These are phyloP conservation scores for Oreochromis aureus DNA, from an alignment of 2,113 vertebrate genomes.

Conservation along the genomic window DNA sequence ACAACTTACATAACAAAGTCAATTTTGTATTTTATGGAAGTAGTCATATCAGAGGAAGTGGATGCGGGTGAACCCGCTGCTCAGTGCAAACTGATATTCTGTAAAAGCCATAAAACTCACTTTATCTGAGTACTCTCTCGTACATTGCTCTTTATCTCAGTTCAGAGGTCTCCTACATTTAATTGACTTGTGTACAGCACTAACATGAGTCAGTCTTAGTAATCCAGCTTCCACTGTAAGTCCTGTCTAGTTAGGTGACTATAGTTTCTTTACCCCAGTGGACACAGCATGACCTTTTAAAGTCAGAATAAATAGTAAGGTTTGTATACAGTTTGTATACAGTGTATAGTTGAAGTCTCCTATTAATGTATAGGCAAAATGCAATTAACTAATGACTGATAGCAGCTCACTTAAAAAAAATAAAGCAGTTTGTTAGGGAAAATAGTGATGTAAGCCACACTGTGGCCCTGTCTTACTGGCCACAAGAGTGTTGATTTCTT, in stretches of 20 bases:
- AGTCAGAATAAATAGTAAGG: background rate
- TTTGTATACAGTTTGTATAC: background rate
- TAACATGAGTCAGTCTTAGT: background rate
- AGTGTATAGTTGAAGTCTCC: background rate
- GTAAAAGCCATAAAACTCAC: constrained; percentile 78
- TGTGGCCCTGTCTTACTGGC: background rate
- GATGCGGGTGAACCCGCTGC: constrained; percentile 71
- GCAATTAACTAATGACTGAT: background rate
- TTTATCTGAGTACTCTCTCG: constrained; percentile 84
- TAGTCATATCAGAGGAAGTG: constrained; percentile 7
- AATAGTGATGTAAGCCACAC: constrained; percentile 10
- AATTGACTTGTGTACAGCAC: constrained; percentile 48
- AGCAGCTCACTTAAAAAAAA: constrained; percentile 4
- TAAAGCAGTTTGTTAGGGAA: constrained; percentile 13
- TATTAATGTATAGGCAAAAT: background rate
- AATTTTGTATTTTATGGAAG: background rate
- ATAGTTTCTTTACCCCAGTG: background rate
- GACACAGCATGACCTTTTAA: background rate
- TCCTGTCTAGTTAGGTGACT: background rate
- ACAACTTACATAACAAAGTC: background rate
- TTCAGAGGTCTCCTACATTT: constrained; percentile 66
- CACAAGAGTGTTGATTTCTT: constrained; percentile 37
- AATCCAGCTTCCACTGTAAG: background rate
- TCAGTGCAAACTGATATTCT: constrained; percentile 74
- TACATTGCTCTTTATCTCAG: constrained; percentile 79